These are phyloP conservation scores for Botia almorhae DNA, from an alignment of 2,797 vertebrate species.

Conservation along the genomic window DNA sequence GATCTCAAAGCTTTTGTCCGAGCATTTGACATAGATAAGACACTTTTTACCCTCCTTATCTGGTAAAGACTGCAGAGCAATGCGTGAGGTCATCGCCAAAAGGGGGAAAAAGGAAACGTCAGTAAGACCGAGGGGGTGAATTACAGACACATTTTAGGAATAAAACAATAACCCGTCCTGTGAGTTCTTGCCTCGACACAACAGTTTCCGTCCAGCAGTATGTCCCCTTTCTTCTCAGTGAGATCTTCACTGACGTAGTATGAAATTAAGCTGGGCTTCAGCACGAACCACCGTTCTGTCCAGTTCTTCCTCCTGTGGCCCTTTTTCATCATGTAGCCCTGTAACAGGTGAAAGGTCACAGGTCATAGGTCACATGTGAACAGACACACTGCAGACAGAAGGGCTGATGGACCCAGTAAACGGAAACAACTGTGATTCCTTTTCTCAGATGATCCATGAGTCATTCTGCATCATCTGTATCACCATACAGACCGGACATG, in stretches of 20 bases:
- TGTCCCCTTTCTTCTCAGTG: slow-evolving; percentile 92
- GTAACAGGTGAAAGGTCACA: slow-evolving; percentile 18
- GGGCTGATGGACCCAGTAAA: background rate
- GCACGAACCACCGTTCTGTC: slow-evolving; percentile 96
- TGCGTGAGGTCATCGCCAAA: slow-evolving; percentile 26
- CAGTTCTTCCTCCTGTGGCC: slow-evolving; percentile 97
- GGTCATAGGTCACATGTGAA: background rate
- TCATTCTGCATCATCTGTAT: background rate
- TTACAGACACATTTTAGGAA: background rate
- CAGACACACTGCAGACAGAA: background rate
- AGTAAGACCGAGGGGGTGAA: background rate
- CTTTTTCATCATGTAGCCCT: slow-evolving; percentile 98
- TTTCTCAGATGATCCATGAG: background rate
- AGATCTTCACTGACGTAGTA: slow-evolving; percentile 93
- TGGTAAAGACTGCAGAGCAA: slow-evolving; percentile 82
- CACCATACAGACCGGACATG: background rate
- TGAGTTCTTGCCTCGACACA: slow-evolving; percentile 84
- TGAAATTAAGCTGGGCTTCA: slow-evolving; percentile 86
- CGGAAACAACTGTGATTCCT: background rate
- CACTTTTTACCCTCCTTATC: slow-evolving; percentile 98
- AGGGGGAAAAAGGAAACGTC: slow-evolving; percentile 27
- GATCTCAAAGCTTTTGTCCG: slow-evolving; percentile 94
- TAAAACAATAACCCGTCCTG: background rate
- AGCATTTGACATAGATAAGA: slow-evolving; percentile 91
- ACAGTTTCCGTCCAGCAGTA: slow-evolving; percentile 87